Evolutionary conservation across 2,888 invertebrate species (phyloP), one percentile per base, ranked within the genome.

Genomic region (Galerucella pusilla): DNA sequence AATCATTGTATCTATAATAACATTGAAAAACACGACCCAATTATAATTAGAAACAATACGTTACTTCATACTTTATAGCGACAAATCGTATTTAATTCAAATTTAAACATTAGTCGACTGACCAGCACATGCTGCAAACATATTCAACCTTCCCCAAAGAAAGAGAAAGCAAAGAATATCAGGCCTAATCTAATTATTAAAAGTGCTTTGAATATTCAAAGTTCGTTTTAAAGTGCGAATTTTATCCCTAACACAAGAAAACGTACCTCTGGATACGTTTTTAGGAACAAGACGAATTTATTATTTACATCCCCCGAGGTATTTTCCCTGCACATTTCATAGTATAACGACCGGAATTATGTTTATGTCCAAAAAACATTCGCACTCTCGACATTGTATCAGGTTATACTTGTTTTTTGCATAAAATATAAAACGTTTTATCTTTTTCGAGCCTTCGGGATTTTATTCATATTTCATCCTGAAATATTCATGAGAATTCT

Each of bases 251-350:
- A 42, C 35, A 42, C 35, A 42, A 42, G 35, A 42, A 7, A 42
- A 42, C 35, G 45, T 42, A 42, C 28, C 60, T 14, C 14, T 25
- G 12, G 42, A 42, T 68, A 61, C 68, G 35, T 45, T 60, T 68
- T 63, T 63, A 63, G 42, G 16, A 42, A 77, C 78, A 81, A 82
- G 83, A 83, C 80, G 80, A 83, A 84, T 84, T 83, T 83, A 84
- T 84, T 84, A 84, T 84, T 84, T 84, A 84, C 82, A 80, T 81
- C 79, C 77, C 79, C 54, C 42, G 11, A 78, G 78, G 77, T 78
- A n/a, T 52, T 60, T 63, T 59, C 65, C 64, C 76, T 75, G 75
- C 74, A 75, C 80, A 78, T 79, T 78, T 79, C 77, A 70, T 76
- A 64, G 76, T 76, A 77, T 81, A 79, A 80, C 77, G 74, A 75